Evolutionary conservation across 2,888 invertebrate genomes (phyloP), one percentile per base, ranked within the genome.

Genomic region (Andrena camellia): DNA sequence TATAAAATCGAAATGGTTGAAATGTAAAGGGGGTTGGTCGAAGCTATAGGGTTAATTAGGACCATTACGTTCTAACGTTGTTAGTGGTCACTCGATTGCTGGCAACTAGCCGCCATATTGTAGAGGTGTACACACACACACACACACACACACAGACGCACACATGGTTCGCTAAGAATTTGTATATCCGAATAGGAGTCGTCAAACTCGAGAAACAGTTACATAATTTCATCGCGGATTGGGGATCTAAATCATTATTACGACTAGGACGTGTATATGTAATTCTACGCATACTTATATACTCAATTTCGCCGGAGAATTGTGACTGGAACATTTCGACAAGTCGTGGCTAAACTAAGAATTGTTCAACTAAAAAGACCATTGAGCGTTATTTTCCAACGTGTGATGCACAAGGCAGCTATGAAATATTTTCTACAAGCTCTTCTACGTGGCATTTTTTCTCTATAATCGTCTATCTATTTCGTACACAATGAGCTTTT

Each of bases 401-500:
- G n/a, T 71, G 67, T 63, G 42, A 42, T 48, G 50, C 33, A 54
- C 13, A 64, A 75, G 84, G 84, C 78, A 75, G 71, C 78, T 84
- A 75, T 60, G n/a, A 23, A 75, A 59, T 63, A 64, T 57, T 78
- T 67, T 57, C 57, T 54, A 59, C 57, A 75, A 73, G 78, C 78
- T 84, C 78, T 68, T 60, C 84, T 83, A 84, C 63, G 20, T 13
- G 68, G 20, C 35, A 59, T 5, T 23, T 54, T 62, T 31, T 13
- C 3, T 70, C 78, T 83, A 78, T n/a, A 71, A 70, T 70, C 74
- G 42, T 26, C 63, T 8, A 8, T 63, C 83, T 84, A 84, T 64
- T 84, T 84, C 75, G 72, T 84, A 78, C 83, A 69, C 20, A 52
- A 7, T 52, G 83, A 83, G 67, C 67, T 68, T 69, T 10, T 68